Evolutionary conservation across 2,888 invertebrate species (phyloP).

Genomic region (Stenotaenia linearis): DNA sequence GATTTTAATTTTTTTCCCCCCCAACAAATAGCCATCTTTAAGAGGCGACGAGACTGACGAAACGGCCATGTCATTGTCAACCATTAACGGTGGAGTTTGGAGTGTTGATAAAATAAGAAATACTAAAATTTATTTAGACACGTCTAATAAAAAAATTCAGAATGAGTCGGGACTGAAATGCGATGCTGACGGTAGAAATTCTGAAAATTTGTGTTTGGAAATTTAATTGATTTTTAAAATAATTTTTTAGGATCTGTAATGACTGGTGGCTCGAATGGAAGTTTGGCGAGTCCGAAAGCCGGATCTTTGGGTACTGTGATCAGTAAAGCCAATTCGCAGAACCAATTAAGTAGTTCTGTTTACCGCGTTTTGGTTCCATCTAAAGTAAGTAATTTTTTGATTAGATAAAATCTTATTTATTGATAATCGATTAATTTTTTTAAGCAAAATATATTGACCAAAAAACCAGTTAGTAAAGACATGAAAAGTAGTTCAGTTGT

Average conservation of each 20-base stretch:
- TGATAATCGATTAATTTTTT: no score
- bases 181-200: not conserved
- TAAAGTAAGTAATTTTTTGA: not conserved
- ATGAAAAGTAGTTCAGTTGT: not conserved
- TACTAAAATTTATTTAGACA: not conserved
- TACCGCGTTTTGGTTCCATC: slow-evolving; percentile 19
- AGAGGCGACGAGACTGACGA: slow-evolving; percentile 37
- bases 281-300: not conserved
- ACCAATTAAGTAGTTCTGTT: slow-evolving; percentile 3
- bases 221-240: not conserved
- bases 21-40: slow-evolving; percentile 40
- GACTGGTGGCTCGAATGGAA: not conserved
- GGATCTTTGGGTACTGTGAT: slow-evolving; percentile 3
- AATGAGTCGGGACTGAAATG: not conserved
- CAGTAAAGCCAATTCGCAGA: slow-evolving; percentile 26
- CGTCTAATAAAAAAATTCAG: not conserved
- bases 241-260: not conserved
- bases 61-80: slow-evolving; percentile 34
- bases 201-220: not conserved
- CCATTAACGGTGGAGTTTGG: slow-evolving; percentile 39
- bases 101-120: slow-evolving; percentile 35
- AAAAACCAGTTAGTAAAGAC: slow-evolving; percentile 1
- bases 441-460: not conserved
- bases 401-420: not conserved
- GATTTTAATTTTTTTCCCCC: not conserved